phyloP scores from a whole-genome alignment of 1,140 invertebrate genomes.

The Ceratina australensis region DNA sequence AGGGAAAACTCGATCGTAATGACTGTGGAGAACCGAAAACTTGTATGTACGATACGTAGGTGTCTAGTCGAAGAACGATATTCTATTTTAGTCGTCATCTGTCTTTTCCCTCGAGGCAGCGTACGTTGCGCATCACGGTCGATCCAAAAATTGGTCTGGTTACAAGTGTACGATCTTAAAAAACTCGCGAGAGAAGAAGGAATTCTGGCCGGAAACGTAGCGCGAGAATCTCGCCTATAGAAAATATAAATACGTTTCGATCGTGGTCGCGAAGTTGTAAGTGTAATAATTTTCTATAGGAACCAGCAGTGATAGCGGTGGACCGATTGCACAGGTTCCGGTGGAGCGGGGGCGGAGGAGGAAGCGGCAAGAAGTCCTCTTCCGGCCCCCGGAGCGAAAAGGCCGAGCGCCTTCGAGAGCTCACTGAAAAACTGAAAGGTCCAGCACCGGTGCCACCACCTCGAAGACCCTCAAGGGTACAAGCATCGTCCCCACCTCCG shows the following conservation, averaged over 20 bases:
- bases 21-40: constrained; percentile 43
- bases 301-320: constrained; percentile 81
- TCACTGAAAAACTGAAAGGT: constrained; percentile 86
- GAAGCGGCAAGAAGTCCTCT: constrained; percentile 74
- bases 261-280: background rate
- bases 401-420: constrained; percentile 85
- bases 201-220: background rate
- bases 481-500: constrained; percentile 76
- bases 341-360: constrained; percentile 83
- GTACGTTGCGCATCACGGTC: constrained; percentile 33
- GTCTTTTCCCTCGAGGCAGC: constrained; percentile 55
- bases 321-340: constrained; percentile 88
- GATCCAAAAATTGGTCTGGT: constrained; percentile 42
- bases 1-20: constrained; percentile 6
- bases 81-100: constrained; percentile 57
- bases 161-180: constrained; percentile 27
- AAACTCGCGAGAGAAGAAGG: background rate
- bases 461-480: constrained; percentile 71
- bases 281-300: constrained; percentile 51
- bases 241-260: too few species aligned
- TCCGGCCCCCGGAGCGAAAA: constrained; percentile 82
- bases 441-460: constrained; percentile 75
- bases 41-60: constrained; percentile 42
- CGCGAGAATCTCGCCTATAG: background rate
- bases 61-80: constrained; percentile 56